phyloP scores from a whole-genome alignment of 2,888 invertebrate species.

The Andrena trimmerana region DNA sequence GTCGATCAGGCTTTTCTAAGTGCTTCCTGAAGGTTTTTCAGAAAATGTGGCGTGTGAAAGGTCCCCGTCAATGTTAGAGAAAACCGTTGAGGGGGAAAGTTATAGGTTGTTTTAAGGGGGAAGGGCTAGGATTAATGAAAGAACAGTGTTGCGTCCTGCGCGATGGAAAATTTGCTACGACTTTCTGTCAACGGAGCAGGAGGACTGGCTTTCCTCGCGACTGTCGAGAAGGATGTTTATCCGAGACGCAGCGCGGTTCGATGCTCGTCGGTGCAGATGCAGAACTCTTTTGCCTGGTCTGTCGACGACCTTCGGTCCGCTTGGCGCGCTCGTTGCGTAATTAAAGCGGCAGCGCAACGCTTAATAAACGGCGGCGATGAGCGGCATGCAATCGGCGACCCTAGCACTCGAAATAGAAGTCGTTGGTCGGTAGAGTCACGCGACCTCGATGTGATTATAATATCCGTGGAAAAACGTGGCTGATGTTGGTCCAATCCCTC shows the following conservation, averaged over 20 bases:
- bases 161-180: too few relatives aligned
- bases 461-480: constrained; percentile 36
- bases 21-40: too few relatives aligned
- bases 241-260: not conserved
- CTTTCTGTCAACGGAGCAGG: not conserved
- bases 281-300: constrained; percentile 46
- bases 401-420: constrained; percentile 72
- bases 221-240: constrained; percentile 16
- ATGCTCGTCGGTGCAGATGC: constrained; percentile 17
- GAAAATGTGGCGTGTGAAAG: too few relatives aligned
- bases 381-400: constrained; percentile 67
- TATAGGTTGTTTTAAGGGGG: too few relatives aligned
- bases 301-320: constrained; percentile 71
- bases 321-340: constrained; percentile 71
- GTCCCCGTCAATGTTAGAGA: too few relatives aligned
- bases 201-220: not conserved
- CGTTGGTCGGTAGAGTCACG: constrained; percentile 61
- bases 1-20: too few relatives aligned
- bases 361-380: constrained; percentile 71
- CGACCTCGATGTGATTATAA: constrained; percentile 70
- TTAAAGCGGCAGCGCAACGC: constrained; percentile 68
- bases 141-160: too few relatives aligned
- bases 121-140: too few relatives aligned
- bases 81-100: too few relatives aligned
- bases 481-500: constrained; percentile 5